A percentile compares a stretch with the other conserved stretches of the same genome.
Conservation (phyloP, 2,888 invertebrate genomes). For the Eupithecia insigniata region DNA sequence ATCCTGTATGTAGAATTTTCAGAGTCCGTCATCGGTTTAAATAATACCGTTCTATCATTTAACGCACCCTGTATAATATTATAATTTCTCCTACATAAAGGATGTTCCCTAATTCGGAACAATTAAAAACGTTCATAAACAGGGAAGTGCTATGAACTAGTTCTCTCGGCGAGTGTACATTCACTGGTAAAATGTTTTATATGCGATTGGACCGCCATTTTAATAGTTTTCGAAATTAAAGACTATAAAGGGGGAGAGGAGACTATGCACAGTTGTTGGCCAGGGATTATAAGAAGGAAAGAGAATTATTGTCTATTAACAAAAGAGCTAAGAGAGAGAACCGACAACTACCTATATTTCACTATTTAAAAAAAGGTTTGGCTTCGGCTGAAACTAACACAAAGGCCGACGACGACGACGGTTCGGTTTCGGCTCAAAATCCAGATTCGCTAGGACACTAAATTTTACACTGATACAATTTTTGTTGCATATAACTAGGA, state of each 20-base stretch:
- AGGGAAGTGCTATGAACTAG: conserved; percentile 77
- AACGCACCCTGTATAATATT: background rate
- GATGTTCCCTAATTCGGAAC: conserved; percentile 73
- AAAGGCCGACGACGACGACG: no score
- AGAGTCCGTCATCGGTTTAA: background rate
- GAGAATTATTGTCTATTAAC: background rate
- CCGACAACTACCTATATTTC: background rate
- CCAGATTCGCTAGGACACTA: no score
- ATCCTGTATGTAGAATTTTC: background rate
- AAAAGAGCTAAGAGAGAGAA: background rate
- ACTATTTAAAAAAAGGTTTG: no score
- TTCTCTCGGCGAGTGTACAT: conserved; percentile 52
- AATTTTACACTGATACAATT: no score
- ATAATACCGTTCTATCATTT: background rate
- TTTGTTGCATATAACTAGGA: no score
- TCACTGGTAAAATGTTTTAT: conserved; percentile 3
- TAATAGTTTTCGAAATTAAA: no score
- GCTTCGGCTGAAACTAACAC: no score
- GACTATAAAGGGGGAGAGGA: background rate
- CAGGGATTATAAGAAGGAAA: background rate
- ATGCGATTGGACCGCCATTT: background rate
- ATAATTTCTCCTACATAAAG: conserved; percentile 40
- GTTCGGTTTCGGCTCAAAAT: no score
- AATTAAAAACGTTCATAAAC: conserved; percentile 68
- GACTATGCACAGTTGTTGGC: background rate